Evolutionary conservation across 2,113 vertebrate species (phyloP).

Genomic region (Rhinopomastus cyanomelas): DNA sequence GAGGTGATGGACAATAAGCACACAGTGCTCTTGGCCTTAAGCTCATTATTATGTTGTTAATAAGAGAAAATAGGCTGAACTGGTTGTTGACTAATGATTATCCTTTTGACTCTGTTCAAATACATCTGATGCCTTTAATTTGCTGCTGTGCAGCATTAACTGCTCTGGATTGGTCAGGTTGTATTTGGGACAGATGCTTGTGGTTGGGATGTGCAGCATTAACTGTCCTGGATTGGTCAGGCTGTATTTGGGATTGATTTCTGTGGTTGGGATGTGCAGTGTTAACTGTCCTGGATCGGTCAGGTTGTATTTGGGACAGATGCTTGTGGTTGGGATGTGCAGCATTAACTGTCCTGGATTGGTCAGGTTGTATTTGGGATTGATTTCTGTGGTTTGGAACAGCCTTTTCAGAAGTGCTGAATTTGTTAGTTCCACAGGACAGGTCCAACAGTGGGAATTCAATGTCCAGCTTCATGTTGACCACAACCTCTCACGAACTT

Average conservation of each 20-base stretch:
- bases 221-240: no score
- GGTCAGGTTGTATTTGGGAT: neutral
- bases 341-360: neutral
- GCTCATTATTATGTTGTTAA: neutral
- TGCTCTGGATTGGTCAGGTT: neutral
- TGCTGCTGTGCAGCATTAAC: neutral
- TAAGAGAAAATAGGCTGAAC: neutral
- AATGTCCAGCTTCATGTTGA: rapidly evolving
- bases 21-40: rapidly evolving
- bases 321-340: no score
- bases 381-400: neutral
- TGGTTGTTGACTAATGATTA: neutral
- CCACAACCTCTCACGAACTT: neutral
- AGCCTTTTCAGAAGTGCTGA: neutral
- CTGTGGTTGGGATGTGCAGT: no score
- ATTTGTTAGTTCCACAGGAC: neutral
- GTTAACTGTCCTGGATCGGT: no score
- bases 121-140: neutral
- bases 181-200: neutral
- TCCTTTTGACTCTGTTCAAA: neutral
- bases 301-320: no score
- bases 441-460: neutral
- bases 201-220: no score
- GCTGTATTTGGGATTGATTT: no score
- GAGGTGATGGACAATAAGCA: no score